Evolutionary conservation across 2,888 invertebrate species (phyloP).

Genomic region (Sarcophaga caerulescens): DNA sequence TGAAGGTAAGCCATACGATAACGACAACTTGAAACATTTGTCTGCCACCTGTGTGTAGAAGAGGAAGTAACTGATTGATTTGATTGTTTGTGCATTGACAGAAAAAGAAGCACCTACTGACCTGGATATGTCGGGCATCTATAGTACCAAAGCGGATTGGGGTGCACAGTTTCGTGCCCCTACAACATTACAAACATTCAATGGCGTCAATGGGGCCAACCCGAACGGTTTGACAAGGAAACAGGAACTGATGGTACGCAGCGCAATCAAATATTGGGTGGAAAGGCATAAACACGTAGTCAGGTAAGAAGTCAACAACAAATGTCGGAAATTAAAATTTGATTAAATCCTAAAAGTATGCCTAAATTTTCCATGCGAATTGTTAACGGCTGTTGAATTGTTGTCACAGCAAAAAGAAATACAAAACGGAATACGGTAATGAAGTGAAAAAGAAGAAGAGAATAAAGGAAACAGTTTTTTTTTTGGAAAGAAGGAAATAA

Average conservation of each 20-base stretch:
- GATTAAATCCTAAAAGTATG: neutral
- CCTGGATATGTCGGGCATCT: constrained; percentile 87
- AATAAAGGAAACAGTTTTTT: constrained; percentile 59
- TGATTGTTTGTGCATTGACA: constrained; percentile 66
- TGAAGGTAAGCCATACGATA: constrained; percentile 75
- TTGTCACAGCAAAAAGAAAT: neutral
- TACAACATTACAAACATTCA: constrained; percentile 85
- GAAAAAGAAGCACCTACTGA: constrained; percentile 83
- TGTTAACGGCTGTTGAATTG: constrained; percentile 2
- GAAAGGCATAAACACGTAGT: constrained; percentile 94
- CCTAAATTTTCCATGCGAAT: neutral
- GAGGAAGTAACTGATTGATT: constrained; percentile 24
- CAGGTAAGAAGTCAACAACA: constrained; percentile 83
- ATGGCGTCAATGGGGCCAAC: constrained; percentile 81
- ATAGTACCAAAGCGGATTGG: constrained; percentile 89
- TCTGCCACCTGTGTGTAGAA: neutral
- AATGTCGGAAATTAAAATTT: constrained; percentile 8
- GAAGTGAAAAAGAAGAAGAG: neutral
- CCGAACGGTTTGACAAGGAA: constrained; percentile 91
- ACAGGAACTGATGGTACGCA: constrained; percentile 91
- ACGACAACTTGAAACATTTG: neutral
- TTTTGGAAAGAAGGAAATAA: constrained; percentile 54
- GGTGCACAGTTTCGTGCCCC: constrained; percentile 88
- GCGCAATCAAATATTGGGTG: constrained; percentile 95
- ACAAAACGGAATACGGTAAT: constrained; percentile 30